phyloP scores from a whole-genome alignment of 1,140 invertebrate species.

The Philopotamus ludificatus region DNA sequence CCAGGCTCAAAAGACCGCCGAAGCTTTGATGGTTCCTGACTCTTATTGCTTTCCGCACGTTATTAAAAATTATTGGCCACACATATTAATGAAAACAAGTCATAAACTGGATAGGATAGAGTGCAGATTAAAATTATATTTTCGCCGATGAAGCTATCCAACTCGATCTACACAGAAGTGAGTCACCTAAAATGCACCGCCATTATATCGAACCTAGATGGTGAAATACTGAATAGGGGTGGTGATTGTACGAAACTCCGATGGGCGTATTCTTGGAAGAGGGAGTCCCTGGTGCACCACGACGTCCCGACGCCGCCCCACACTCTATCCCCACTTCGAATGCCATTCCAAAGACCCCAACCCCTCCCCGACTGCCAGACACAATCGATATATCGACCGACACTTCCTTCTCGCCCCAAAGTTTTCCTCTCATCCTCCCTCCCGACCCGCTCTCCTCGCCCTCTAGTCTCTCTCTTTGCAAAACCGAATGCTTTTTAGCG shows the following conservation, averaged over 20 bases:
- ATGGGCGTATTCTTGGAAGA: not conserved
- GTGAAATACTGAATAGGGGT: not conserved
- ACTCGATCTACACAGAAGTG: no score
- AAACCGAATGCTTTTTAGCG: not conserved
- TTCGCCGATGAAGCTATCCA: no score
- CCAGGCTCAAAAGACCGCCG: no score
- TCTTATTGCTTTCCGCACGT: not conserved
- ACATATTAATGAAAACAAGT: not conserved
- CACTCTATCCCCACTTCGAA: constrained; percentile 3
- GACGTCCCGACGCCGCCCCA: not conserved
- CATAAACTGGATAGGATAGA: no score
- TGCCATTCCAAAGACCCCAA: constrained; percentile 15
- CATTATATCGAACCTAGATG: no score
- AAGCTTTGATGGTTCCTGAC: no score
- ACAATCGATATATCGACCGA: constrained; percentile 42
- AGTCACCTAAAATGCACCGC: no score
- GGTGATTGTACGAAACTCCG: not conserved
- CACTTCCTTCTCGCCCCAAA: constrained; percentile 15
- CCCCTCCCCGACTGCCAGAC: constrained; percentile 31
- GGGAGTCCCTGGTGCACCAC: not conserved
- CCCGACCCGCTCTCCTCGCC: not conserved
- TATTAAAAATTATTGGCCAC: constrained; percentile 10
- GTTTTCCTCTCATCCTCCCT: not conserved
- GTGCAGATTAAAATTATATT: no score
- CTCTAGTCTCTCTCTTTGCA: not conserved